Percentiles rank a stretch among this genome's conserved stretches.
These are phyloP conservation scores for Psylliodes chrysocephalus DNA, from an alignment of 2,888 invertebrate genomes.

Conservation along the genomic window DNA sequence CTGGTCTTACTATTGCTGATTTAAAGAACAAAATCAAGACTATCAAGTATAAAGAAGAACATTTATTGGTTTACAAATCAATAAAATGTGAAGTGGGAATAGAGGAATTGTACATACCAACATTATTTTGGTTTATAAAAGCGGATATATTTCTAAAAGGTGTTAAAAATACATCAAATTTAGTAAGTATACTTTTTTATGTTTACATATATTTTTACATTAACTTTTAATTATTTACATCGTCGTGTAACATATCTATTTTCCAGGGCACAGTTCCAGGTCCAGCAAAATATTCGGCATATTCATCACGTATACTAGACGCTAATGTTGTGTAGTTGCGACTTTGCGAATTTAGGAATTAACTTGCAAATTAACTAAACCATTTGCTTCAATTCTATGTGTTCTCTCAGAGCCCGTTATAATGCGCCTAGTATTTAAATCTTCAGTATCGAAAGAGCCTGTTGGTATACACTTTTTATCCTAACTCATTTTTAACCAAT, in stretches of 20 bases:
- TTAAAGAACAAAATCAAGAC: no score
- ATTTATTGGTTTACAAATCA: conserved; percentile 53
- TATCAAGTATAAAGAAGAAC: no score
- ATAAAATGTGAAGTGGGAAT: conserved; percentile 32
- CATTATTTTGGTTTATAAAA: conserved; percentile 43
- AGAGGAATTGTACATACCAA: conserved; percentile 41
- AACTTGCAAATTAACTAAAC: no score
- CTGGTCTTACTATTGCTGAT: conserved; percentile 30
- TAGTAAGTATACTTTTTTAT: conserved; percentile 40
- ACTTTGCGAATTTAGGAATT: conserved; percentile 31
- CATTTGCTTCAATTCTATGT: conserved; percentile 34
- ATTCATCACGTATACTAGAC: no score
- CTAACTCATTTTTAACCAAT: no score
- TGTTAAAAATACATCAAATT: conserved; percentile 42
- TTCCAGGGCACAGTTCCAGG: conserved; percentile 42
- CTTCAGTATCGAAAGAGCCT: conserved; percentile 26
- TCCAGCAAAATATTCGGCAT: no score
- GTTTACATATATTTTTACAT: conserved; percentile 25
- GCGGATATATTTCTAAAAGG: no score
- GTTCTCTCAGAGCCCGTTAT: conserved; percentile 43
- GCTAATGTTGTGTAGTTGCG: conserved; percentile 36
- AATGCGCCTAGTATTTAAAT: conserved; percentile 25
- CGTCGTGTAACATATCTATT: conserved; percentile 39
- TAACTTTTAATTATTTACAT: conserved; percentile 27
- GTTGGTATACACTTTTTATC: conserved; percentile 40